Evolutionary conservation across 2,113 vertebrate species (phyloP), one percentile per base, ranked within the genome.

Genomic region (Halichoeres trimaculatus): DNA sequence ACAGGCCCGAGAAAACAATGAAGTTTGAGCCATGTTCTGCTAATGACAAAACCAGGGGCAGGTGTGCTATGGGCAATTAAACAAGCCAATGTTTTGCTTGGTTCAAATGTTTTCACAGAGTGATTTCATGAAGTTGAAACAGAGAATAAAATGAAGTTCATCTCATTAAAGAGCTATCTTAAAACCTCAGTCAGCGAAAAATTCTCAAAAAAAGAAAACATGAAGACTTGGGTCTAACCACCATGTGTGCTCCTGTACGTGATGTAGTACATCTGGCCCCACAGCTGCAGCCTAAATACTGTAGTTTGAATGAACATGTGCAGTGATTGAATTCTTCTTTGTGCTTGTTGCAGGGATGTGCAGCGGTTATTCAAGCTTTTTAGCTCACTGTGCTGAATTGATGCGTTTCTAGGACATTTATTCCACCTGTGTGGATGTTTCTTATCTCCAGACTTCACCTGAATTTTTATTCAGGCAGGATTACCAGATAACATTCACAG

Each of bases 61-160:
- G 14, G 43, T 45, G 43, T 45, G 43, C 30, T 6, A 30, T 30
- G 30, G 30, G 3, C 30, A 30, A 30, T 30, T 4, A 30, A 6
- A 30, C 30, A 30, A 4, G 30, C 30, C 6, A 30, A 30, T 34
- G 19, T 83, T 59, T 60, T 19, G 14, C 68, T 88, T 61, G 35
- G 54, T 73, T 76, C 26, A 71, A 70, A 69, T 76, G 74, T 80
- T 77, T n/a, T n/a, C n/a, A n/a, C n/a, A n/a, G 59, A 54, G 62
- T 12, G 40, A 14, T 3, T 11, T 41, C 12, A 4, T 3, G 12
- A 24, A 41, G 69, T 58, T 62, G 13, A 64, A 60, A 16, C 10
- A 14, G 53, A 70, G 19, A 58, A 36, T 73, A 23, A 30, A 30
- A 30, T 6, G 6, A 30, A 30, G 30, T 30, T 66, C 71, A 77